Evolutionary conservation across 2,888 invertebrate species (phyloP).

Genomic region (Ochropleura plecta): DNA sequence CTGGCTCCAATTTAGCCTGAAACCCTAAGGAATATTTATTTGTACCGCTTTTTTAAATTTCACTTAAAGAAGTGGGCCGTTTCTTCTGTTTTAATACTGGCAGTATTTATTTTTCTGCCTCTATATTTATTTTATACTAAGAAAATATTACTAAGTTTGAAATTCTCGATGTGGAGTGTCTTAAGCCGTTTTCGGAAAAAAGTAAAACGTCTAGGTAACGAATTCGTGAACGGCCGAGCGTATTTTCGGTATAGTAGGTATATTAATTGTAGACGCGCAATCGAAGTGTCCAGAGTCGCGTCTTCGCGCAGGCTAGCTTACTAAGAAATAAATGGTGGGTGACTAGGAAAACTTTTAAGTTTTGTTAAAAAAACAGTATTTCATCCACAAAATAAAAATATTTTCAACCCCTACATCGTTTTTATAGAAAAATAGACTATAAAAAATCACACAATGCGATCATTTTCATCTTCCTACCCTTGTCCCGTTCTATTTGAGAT

Average conservation of each 20-base stretch:
- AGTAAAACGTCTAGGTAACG: neutral
- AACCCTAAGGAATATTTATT: conserved; percentile 21
- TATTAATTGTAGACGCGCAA: no score
- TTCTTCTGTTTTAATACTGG: conserved; percentile 5
- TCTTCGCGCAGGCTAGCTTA: no score
- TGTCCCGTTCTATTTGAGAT: no score
- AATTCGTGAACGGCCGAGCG: neutral
- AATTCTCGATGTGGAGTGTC: neutral
- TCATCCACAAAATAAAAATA: no score
- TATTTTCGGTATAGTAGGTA: no score
- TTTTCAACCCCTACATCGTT: no score
- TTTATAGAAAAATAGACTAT: no score
- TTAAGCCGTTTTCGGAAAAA: neutral
- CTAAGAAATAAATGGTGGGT: no score
- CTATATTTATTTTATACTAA: neutral
- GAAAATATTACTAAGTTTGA: neutral
- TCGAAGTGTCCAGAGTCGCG: no score
- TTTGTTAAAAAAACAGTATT: no score
- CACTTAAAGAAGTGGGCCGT: neutral
- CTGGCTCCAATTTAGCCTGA: conserved; percentile 15
- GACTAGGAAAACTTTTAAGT: no score
- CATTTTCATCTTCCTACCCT: no score
- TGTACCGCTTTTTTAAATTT: conserved; percentile 12
- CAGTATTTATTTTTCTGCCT: neutral
- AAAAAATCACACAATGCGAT: neutral